phyloP scores from a whole-genome alignment of 2,888 invertebrate species.

The Lasioglossum calceatum region DNA sequence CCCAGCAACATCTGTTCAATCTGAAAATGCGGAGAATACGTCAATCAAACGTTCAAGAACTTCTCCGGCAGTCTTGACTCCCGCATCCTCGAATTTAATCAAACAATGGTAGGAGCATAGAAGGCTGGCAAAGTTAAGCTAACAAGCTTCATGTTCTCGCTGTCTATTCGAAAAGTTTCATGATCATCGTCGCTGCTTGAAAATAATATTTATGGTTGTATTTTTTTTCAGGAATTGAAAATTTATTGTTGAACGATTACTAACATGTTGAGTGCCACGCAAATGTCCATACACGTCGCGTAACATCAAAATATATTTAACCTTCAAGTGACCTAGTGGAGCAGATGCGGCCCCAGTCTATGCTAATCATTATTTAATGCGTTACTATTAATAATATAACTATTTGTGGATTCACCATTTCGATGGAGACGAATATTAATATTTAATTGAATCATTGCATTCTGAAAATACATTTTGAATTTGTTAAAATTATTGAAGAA shows the following conservation, averaged over 20 bases:
- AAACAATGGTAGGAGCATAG: background rate
- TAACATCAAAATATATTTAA: background rate
- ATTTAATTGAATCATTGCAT: too few relatives aligned
- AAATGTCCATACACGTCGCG: background rate
- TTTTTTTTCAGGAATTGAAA: background rate
- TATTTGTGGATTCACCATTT: too few relatives aligned
- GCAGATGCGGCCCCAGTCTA: too few relatives aligned
- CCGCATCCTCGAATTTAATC: background rate
- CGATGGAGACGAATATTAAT: too few relatives aligned
- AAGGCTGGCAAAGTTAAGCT: background rate
- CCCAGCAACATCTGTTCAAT: background rate
- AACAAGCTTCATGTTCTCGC: conserved; percentile 1
- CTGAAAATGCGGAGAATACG: background rate
- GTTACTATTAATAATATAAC: too few relatives aligned
- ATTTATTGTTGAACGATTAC: background rate
- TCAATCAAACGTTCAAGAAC: background rate
- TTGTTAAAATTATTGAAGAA: too few relatives aligned
- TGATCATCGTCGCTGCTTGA: background rate
- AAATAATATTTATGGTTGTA: background rate
- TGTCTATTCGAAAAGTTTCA: background rate
- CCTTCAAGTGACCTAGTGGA: background rate
- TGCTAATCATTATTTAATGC: too few relatives aligned
- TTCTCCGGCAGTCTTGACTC: background rate
- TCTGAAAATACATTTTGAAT: too few relatives aligned
- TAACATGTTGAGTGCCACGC: background rate